Evolutionary conservation across 2,888 invertebrate species (phyloP).

Genomic region (Stegophylla sp.): DNA sequence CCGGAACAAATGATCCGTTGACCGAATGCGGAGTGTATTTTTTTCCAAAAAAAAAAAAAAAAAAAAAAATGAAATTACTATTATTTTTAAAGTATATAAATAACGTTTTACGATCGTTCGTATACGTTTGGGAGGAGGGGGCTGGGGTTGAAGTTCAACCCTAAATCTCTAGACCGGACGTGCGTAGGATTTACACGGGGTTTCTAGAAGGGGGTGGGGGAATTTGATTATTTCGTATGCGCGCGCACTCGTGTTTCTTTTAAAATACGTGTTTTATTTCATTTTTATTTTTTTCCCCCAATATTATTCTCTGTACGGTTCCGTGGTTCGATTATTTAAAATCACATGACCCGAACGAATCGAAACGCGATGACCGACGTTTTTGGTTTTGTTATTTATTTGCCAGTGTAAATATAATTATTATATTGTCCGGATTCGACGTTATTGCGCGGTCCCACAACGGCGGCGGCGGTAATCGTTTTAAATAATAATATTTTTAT

Average conservation of each 20-base stretch:
- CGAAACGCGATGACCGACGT: constrained; percentile 50
- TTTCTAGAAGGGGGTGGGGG: neutral
- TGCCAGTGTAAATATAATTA: constrained; percentile 43
- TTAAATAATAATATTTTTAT: constrained; percentile 22
- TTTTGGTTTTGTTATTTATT: constrained; percentile 38
- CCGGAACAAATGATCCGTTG: constrained; percentile 55
- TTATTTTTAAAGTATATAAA: constrained; percentile 56
- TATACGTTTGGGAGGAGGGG: neutral
- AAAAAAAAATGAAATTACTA: constrained; percentile 35
- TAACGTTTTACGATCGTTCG: constrained; percentile 48
- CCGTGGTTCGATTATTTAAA: constrained; percentile 42
- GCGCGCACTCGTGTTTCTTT: neutral
- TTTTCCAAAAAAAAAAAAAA: neutral
- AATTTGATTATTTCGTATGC: constrained; percentile 30
- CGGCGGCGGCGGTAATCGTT: constrained; percentile 11
- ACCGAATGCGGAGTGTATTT: constrained; percentile 15
- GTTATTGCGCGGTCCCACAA: constrained; percentile 13
- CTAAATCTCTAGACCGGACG: constrained; percentile 48
- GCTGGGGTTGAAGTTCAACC: constrained; percentile 34
- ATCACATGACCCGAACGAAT: constrained; percentile 47
- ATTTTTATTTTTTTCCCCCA: neutral
- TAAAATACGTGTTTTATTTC: constrained; percentile 19
- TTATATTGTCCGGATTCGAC: constrained; percentile 25
- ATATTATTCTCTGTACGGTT: constrained; percentile 10
- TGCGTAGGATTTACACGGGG: too few relatives aligned